phyloP scores from a whole-genome alignment of 2,113 vertebrate genomes.

The Accipiter virgatus region DNA sequence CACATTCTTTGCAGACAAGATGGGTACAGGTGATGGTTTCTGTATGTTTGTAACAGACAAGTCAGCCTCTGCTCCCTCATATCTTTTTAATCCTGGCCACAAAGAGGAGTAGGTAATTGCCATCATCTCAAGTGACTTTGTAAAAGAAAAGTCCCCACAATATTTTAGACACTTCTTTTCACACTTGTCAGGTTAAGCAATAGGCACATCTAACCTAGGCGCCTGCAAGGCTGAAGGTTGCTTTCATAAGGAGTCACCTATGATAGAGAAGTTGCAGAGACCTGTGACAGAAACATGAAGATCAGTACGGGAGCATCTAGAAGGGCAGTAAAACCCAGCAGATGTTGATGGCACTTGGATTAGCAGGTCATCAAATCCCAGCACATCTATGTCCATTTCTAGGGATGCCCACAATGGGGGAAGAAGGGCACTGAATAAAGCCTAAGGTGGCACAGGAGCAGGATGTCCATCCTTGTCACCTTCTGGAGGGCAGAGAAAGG shows the following conservation, averaged over 20 bases:
- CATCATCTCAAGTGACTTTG: neutral
- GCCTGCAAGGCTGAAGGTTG: neutral
- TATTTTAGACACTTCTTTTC: neutral
- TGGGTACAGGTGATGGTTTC: accelerated
- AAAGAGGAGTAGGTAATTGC: neutral
- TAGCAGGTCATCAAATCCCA: neutral
- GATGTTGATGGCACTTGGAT: neutral
- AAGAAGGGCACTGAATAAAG: neutral
- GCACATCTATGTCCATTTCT: accelerated
- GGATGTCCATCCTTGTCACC: neutral
- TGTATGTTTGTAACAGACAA: neutral
- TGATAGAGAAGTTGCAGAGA: neutral
- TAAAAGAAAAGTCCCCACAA: neutral
- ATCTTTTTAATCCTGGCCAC: neutral
- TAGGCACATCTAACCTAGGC: neutral
- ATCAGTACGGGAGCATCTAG: accelerated
- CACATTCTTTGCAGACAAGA: neutral
- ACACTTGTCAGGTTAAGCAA: neutral
- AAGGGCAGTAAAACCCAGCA: neutral
- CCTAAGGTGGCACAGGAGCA: neutral
- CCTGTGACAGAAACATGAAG: too few relatives aligned
- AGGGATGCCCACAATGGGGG: accelerated
- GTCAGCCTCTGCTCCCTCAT: neutral
- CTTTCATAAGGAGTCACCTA: neutral
- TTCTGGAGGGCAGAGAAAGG: neutral